A percentile compares a stretch with the other conserved stretches of the same genome.
phyloP scores from a whole-genome alignment of 2,113 vertebrate genomes.

The Malurus alboscapulatus region DNA sequence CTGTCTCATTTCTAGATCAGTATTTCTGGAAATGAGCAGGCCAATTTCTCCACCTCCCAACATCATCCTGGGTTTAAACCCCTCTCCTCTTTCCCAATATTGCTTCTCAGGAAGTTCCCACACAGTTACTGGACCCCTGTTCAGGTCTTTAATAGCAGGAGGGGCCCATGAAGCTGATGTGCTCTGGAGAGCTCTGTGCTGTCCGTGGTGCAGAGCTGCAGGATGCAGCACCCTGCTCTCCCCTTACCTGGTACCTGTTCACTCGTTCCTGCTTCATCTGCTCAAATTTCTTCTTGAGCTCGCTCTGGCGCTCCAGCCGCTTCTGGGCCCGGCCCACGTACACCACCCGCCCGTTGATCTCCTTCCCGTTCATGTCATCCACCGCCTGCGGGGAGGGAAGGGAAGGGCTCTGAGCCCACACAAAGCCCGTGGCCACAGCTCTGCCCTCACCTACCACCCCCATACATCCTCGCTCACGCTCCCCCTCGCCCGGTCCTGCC shows the following conservation, averaged over 20 bases:
- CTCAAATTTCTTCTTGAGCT: slow-evolving; percentile 91
- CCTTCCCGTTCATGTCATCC: slow-evolving; percentile 90
- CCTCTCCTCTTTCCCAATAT: background rate
- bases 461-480: background rate
- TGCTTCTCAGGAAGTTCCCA: background rate
- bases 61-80: background rate
- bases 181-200: background rate
- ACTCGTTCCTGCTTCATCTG: slow-evolving; percentile 93
- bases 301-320: slow-evolving; percentile 88
- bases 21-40: background rate
- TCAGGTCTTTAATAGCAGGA: background rate
- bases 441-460: background rate
- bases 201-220: rapidly evolving
- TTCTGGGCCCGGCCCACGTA: slow-evolving; percentile 95
- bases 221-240: background rate
- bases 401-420: background rate
- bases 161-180: background rate
- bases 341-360: slow-evolving; percentile 83
- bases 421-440: background rate
- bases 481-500: background rate
- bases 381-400: slow-evolving; percentile 79
- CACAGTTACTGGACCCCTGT: background rate
- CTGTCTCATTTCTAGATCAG: background rate
- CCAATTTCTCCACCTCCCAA: background rate
- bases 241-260: slow-evolving; percentile 89